These are phyloP conservation scores for Chromobotia macracanthus DNA, from an alignment of 2,797 vertebrate species.

Conservation along the genomic window DNA sequence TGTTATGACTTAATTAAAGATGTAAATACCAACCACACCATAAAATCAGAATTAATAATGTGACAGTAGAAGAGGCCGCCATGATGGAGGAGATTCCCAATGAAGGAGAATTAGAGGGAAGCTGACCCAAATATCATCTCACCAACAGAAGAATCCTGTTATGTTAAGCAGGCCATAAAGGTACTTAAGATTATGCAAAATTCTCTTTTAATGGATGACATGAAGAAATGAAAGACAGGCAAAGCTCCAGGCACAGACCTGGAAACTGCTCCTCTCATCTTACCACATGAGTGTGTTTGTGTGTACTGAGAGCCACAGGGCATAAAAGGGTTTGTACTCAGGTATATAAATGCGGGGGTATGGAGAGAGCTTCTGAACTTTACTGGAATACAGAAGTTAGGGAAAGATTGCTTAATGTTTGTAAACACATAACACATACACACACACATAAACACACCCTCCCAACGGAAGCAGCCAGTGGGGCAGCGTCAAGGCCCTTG, in stretches of 20 bases:
- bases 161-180: constrained; percentile 84
- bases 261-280: constrained; percentile 48
- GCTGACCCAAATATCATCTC: constrained; percentile 85
- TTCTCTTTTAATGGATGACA: constrained; percentile 73
- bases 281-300: constrained; percentile 13
- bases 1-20: constrained; percentile 80
- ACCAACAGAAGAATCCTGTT: constrained; percentile 81
- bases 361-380: background rate
- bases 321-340: constrained; percentile 5
- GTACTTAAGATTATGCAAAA: constrained; percentile 82
- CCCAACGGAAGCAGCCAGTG: constrained; percentile 36
- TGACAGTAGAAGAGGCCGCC: constrained; percentile 73
- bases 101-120: constrained; percentile 86
- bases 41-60: constrained; percentile 84
- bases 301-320: constrained; percentile 19
- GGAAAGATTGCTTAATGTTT: background rate
- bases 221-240: constrained; percentile 66
- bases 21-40: constrained; percentile 79
- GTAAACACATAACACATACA: too few species aligned
- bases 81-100: constrained; percentile 63
- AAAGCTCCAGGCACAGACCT: constrained; percentile 69
- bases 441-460: background rate
- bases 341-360: background rate
- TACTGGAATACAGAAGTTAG: background rate
- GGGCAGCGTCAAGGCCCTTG: constrained; percentile 55